Conservation (phyloP, 1,140 invertebrate species). For the Tetragonula clypearis region DNA sequence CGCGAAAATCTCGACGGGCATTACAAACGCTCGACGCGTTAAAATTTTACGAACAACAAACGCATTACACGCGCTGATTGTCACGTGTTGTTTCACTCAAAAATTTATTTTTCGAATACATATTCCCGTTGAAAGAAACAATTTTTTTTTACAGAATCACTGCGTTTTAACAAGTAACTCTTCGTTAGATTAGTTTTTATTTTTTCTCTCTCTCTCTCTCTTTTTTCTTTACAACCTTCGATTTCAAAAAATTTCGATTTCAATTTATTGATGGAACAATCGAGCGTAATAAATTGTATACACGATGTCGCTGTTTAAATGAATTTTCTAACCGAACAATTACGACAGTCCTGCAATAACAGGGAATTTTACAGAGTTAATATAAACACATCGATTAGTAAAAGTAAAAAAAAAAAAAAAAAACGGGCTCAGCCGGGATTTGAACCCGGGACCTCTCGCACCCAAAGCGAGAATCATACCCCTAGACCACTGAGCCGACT, state of each 20-base stretch:
- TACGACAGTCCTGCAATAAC: too few relatives aligned
- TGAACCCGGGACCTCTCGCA: slow-evolving; percentile 95
- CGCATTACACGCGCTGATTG: too few relatives aligned
- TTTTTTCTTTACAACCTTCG: not conserved
- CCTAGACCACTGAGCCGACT: slow-evolving; percentile 91
- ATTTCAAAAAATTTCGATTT: not conserved
- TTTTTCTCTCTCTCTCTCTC: not conserved
- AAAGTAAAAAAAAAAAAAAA: slow-evolving; percentile 49
- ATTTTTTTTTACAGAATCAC: not conserved
- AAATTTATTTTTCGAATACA: not conserved
- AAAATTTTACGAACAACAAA: not conserved
- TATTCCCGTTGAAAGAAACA: not conserved
- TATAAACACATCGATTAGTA: not conserved
- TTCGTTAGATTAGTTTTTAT: not conserved
- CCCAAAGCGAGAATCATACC: slow-evolving; percentile 95
- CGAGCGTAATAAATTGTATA: not conserved
- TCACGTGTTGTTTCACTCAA: not conserved
- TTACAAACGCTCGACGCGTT: not conserved
- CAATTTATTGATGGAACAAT: too few relatives aligned
- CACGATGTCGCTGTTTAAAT: not conserved
- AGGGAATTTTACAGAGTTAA: not conserved
- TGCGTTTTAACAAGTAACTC: not conserved
- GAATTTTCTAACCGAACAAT: not conserved
- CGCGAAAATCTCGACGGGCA: not conserved
- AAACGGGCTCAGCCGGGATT: slow-evolving; percentile 90